These are phyloP conservation scores for Ophonus ardosiacus DNA, from an alignment of 2,888 invertebrate species.

Conservation along the genomic window DNA sequence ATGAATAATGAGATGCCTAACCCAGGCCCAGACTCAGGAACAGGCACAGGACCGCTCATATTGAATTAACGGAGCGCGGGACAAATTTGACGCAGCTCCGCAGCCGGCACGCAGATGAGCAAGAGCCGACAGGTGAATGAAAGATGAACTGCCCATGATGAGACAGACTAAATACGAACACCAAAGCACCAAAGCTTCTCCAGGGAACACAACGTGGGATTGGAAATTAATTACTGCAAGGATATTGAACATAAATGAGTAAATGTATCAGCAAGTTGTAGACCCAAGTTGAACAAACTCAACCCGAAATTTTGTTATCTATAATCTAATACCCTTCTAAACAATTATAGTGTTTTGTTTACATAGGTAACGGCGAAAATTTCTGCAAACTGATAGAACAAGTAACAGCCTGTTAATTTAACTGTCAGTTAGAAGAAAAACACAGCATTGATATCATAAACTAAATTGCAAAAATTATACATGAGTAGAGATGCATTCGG, in stretches of 20 bases:
- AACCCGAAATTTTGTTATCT: not conserved
- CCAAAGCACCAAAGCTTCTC: no score
- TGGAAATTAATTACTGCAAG: not conserved
- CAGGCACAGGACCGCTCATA: slow-evolving; percentile 69
- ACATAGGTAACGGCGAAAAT: no score
- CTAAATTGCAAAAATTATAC: no score
- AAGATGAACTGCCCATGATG: slow-evolving; percentile 69
- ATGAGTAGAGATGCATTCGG: no score
- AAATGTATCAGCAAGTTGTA: no score
- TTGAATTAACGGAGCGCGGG: slow-evolving; percentile 72
- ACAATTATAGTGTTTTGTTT: no score
- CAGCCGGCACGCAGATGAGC: slow-evolving; percentile 55
- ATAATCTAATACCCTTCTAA: no score
- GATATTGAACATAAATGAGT: slow-evolving; percentile 12
- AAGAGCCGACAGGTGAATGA: slow-evolving; percentile 71
- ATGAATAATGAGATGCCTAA: slow-evolving; percentile 71
- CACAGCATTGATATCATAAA: no score
- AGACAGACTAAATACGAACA: not conserved
- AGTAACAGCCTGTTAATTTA: no score
- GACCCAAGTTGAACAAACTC: not conserved
- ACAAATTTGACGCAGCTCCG: slow-evolving; percentile 70
- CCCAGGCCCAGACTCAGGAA: slow-evolving; percentile 46
- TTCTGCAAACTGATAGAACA: no score
- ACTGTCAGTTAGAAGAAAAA: no score
- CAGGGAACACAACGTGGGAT: not conserved